These are phyloP conservation scores for Montipora cactus DNA, from an alignment of 64 coral and sea anemone genomes.

Conservation along the genomic window DNA sequence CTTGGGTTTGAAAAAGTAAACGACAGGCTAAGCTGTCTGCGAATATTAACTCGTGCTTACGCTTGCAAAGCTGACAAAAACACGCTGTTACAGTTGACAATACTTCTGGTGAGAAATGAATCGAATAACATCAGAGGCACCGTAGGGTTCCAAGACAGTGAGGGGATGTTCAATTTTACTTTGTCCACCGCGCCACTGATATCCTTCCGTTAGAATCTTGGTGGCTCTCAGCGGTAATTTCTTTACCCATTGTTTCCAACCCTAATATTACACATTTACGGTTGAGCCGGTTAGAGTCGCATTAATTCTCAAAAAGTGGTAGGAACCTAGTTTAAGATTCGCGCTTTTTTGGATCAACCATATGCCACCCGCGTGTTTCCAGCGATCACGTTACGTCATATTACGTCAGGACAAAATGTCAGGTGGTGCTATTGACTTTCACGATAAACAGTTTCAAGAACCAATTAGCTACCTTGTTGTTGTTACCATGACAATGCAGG, in stretches of 20 bases:
- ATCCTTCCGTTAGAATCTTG: no score
- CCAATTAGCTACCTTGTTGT: neutral
- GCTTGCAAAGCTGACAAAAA: no score
- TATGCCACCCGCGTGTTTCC: slow-evolving; percentile 36
- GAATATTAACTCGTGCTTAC: no score
- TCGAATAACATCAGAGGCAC: no score
- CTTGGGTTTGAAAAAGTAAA: no score
- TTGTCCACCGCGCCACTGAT: no score
- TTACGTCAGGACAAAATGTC: slow-evolving; percentile 19
- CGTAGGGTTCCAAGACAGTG: no score
- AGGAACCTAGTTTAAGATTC: slow-evolving; percentile 4
- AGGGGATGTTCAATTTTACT: no score
- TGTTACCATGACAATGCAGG: slow-evolving; percentile 45
- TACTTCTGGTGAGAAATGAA: no score
- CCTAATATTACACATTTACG: neutral
- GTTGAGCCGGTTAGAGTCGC: neutral
- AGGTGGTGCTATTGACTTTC: slow-evolving; percentile 46
- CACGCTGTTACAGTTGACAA: no score
- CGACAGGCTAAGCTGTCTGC: no score
- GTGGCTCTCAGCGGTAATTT: no score
- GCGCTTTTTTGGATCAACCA: slow-evolving; percentile 6
- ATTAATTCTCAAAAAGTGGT: slow-evolving; percentile 10
- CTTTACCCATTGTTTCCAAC: neutral
- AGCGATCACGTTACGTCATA: slow-evolving; percentile 26
- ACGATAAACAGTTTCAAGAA: neutral